Evolutionary conservation across 92 coral and sea anemone species (phyloP).

Genomic region (Paramuricea clavata): DNA sequence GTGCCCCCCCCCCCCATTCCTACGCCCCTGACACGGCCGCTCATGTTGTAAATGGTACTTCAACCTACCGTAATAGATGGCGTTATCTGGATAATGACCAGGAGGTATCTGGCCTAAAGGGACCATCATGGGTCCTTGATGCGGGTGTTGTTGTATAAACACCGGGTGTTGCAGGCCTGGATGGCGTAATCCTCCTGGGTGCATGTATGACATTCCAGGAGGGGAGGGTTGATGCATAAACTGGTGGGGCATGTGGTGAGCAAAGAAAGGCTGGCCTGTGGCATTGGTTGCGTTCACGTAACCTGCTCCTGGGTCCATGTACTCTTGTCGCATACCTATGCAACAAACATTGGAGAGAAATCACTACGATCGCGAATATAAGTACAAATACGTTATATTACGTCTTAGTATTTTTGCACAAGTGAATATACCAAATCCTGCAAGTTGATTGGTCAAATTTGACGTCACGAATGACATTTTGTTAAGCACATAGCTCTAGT

Average conservation of each 20-base stretch:
- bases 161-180: constrained; percentile 39
- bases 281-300: constrained; percentile 39
- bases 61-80: constrained; percentile 22
- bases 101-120: constrained; percentile 16
- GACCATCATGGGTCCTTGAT: constrained; percentile 19
- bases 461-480: too few species aligned
- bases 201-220: not conserved
- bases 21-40: too few species aligned
- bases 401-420: too few species aligned
- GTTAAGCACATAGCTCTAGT: too few species aligned
- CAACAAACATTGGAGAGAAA: too few species aligned
- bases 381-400: too few species aligned
- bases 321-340: not conserved
- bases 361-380: too few species aligned
- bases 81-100: constrained; percentile 11
- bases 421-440: too few species aligned
- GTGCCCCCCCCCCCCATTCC: too few species aligned
- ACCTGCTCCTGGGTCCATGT: not conserved
- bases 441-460: too few species aligned
- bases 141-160: constrained; percentile 6
- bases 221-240: constrained; percentile 24
- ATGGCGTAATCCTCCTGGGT: constrained; percentile 24
- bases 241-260: constrained; percentile 9
- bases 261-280: constrained; percentile 41
- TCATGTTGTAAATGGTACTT: too few species aligned